Conservation (phyloP, 23 tunicate species). For the Aplidium turbinatum region DNA sequence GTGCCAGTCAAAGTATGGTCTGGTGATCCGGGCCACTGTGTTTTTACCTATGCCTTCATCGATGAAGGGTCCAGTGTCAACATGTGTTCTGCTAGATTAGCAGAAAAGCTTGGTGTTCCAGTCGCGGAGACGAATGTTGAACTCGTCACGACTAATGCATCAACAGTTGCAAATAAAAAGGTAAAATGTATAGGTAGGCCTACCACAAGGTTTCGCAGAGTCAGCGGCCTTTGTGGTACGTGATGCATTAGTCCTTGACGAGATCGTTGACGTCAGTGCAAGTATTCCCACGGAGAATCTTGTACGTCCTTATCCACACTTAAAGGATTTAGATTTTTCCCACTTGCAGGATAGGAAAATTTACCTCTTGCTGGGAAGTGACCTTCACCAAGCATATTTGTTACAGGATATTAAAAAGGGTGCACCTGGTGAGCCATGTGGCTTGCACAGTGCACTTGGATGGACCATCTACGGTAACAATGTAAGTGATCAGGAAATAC, state of each 20-base stretch:
- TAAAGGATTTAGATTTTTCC: not conserved
- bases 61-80: constrained; percentile 26
- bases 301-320: constrained; percentile 1
- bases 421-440: not conserved
- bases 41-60: constrained; percentile 3
- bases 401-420: not conserved
- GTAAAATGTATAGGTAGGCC: not conserved
- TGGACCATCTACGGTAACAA: constrained; percentile 8
- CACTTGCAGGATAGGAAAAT: not conserved
- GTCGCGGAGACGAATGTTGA: not conserved
- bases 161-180: not conserved
- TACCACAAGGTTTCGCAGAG: not conserved
- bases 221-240: not conserved
- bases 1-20: constrained; percentile 21
- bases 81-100: not conserved
- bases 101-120: not conserved
- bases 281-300: not conserved
- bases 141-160: constrained; percentile 7
- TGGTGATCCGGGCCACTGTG: not conserved
- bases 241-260: constrained; percentile 6
- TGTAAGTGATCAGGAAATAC: not conserved
- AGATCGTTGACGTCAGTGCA: constrained; percentile 3
- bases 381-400: constrained; percentile 2
- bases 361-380: constrained; percentile 4
- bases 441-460: constrained; percentile 8